These are phyloP conservation scores for Caenorhabditis doughertyi DNA, from an alignment of 2,888 invertebrate genomes.

Conservation along the genomic window DNA sequence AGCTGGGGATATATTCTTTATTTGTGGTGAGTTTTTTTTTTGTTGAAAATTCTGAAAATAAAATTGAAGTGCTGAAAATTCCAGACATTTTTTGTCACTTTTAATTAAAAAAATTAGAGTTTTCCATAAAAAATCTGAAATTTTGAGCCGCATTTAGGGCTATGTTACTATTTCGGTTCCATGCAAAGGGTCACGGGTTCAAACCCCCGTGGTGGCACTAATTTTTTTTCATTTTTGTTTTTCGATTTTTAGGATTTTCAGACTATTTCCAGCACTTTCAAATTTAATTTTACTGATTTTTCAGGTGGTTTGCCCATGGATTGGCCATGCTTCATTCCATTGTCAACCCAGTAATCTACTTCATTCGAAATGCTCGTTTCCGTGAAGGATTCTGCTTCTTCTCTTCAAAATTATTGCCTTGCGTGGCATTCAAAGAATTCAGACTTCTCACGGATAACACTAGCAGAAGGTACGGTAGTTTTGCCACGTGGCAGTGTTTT, in stretches of 20 bases:
- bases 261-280: too few species aligned
- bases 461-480: slow-evolving; percentile 37
- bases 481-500: slow-evolving; percentile 3
- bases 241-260: too few species aligned
- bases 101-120: too few species aligned
- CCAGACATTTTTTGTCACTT: too few species aligned
- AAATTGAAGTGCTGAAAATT: too few species aligned
- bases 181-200: too few species aligned
- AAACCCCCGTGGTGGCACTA: too few species aligned
- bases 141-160: too few species aligned
- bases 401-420: slow-evolving; percentile 68
- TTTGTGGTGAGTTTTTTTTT: slow-evolving; percentile 74
- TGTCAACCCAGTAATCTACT: slow-evolving; percentile 82
- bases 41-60: too few species aligned
- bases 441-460: slow-evolving; percentile 68
- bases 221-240: too few species aligned
- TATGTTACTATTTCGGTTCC: too few species aligned
- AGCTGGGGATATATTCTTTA: slow-evolving; percentile 80
- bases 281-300: background rate
- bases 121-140: too few species aligned
- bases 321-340: slow-evolving; percentile 82
- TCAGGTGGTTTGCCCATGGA: slow-evolving; percentile 81
- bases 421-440: slow-evolving; percentile 72
- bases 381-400: slow-evolving; percentile 88
- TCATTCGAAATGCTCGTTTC: slow-evolving; percentile 86